Percentiles rank a stretch among this genome's conserved stretches.
Evolutionary conservation across 2,888 invertebrate genomes (phyloP).

Genomic region (Sesamia inferens): DNA sequence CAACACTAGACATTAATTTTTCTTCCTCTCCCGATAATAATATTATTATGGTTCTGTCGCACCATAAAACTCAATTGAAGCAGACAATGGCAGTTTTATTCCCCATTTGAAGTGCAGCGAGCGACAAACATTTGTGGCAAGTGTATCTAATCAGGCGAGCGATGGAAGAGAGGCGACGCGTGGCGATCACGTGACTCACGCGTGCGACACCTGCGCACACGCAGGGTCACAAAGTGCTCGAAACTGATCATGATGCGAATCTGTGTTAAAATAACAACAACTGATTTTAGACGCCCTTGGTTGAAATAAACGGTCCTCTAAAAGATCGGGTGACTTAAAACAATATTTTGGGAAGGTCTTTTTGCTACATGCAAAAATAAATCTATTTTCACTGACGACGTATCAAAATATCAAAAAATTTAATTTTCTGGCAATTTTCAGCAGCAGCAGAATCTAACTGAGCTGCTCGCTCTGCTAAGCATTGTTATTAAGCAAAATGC

Average conservation of each 20-base stretch:
- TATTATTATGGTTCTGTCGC: slow-evolving; percentile 76
- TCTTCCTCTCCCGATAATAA: slow-evolving; percentile 68
- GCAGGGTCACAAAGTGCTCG: slow-evolving; percentile 52
- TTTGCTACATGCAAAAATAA: slow-evolving; percentile 14
- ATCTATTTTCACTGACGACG: not conserved
- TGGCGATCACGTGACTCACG: slow-evolving; percentile 73
- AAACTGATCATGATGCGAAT: slow-evolving; percentile 55
- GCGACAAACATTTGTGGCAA: slow-evolving; percentile 83
- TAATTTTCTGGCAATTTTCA: not conserved
- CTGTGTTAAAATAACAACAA: slow-evolving; percentile 60
- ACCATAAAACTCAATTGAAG: slow-evolving; percentile 73
- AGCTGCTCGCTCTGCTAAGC: no score
- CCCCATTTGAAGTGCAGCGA: slow-evolving; percentile 74
- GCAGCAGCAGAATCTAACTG: no score
- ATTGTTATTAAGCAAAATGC: no score
- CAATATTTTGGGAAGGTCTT: slow-evolving; percentile 42
- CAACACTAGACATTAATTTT: slow-evolving; percentile 47
- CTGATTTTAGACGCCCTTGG: slow-evolving; percentile 54
- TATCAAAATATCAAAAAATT: no score
- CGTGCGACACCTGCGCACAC: slow-evolving; percentile 79
- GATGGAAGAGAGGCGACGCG: slow-evolving; percentile 63
- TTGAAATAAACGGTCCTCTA: slow-evolving; percentile 38
- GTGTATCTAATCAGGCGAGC: slow-evolving; percentile 81
- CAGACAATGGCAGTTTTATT: slow-evolving; percentile 76
- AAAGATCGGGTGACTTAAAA: slow-evolving; percentile 41